Base-by-base conservation (phyloP, 2,797 vertebrate species). In the Geotrypetes seraphini region DNA sequence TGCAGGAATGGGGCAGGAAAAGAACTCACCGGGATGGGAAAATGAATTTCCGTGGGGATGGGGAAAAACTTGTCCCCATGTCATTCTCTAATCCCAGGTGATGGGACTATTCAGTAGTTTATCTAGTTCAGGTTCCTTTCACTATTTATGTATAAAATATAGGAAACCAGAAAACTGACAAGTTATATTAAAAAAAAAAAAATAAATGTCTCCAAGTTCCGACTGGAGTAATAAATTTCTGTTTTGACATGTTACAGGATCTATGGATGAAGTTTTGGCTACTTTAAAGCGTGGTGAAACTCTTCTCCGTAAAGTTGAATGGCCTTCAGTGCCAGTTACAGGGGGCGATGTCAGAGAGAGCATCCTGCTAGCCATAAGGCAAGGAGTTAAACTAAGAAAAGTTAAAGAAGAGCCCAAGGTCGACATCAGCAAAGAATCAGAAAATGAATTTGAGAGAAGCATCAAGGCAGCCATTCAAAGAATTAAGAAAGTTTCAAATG, bases 221-320 rank as follows among this genome's bases (percentile, higher is more conserved):
- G n/a, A n/a, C n/a, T n/a, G n/a, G n/a, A n/a, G n/a, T n/a, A n/a
- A n/a, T n/a, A n/a, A n/a, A n/a, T n/a, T n/a, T n/a, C n/a, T n/a
- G n/a, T n/a, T 2, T 36, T 41, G 14, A 3, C 47, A 4, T 3
- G 25, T 35, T 29, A 4, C 57, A 97, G 95, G 89, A 28, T 83
- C 89, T 2, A 97, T 97, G 95, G 91, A 95, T 11, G 85, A 91
- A 28, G 90, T 98, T 46, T 19, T 98, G 64, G 93, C 91, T 12
- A 94, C 91, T 1, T 49, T 97, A 9, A 87, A 90, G 62, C 79
- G 76, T 0, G 69, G 80, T 17, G 77, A 81, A 36, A 58, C 73
- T 34, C 75, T 53, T 15, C 85, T 92, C 7, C 68, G 66, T 22
- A 89, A 64, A 39, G 78, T 51, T 16, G 75, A 82, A 0, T 40